Percentiles rank a stretch among this genome's conserved stretches.
These are phyloP conservation scores for Hydrotaea diabolus DNA, from an alignment of 2,888 invertebrate species.

Conservation along the genomic window DNA sequence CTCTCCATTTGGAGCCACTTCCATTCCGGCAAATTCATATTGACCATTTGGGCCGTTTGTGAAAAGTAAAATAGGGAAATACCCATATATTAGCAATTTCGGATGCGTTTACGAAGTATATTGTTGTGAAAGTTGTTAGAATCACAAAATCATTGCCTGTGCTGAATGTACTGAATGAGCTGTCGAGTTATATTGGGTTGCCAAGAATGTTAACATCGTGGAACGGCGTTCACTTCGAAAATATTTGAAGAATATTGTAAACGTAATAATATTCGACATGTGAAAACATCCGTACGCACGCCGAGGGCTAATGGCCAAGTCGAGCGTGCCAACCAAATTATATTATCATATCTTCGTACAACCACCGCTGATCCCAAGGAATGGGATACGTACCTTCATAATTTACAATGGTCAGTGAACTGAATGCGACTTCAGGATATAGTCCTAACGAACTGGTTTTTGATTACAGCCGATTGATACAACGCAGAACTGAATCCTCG, in stretches of 20 bases:
- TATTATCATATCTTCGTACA: slow-evolving; percentile 68
- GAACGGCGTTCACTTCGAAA: slow-evolving; percentile 57
- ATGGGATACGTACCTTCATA: slow-evolving; percentile 51
- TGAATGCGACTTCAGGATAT: slow-evolving; percentile 49
- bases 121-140: background rate
- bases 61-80: background rate
- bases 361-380: slow-evolving; percentile 52
- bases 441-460: slow-evolving; percentile 67
- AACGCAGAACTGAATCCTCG: slow-evolving; percentile 44
- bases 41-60: slow-evolving; percentile 49
- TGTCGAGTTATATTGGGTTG: slow-evolving; percentile 58
- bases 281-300: slow-evolving; percentile 69
- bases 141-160: background rate
- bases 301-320: slow-evolving; percentile 68
- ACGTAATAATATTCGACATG: slow-evolving; percentile 48
- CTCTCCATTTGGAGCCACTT: slow-evolving; percentile 51
- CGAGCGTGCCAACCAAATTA: slow-evolving; percentile 61
- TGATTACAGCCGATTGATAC: slow-evolving; percentile 54
- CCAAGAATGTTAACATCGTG: slow-evolving; percentile 32
- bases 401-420: slow-evolving; percentile 38
- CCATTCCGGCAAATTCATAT: slow-evolving; percentile 55
- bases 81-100: slow-evolving; percentile 1
- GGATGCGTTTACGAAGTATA: slow-evolving; percentile 11
- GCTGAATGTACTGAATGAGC: slow-evolving; percentile 65
- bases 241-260: slow-evolving; percentile 64